Base-by-base conservation (phyloP, 92 coral and sea anemone genomes). In the Umimayanthus chanpuru region DNA sequence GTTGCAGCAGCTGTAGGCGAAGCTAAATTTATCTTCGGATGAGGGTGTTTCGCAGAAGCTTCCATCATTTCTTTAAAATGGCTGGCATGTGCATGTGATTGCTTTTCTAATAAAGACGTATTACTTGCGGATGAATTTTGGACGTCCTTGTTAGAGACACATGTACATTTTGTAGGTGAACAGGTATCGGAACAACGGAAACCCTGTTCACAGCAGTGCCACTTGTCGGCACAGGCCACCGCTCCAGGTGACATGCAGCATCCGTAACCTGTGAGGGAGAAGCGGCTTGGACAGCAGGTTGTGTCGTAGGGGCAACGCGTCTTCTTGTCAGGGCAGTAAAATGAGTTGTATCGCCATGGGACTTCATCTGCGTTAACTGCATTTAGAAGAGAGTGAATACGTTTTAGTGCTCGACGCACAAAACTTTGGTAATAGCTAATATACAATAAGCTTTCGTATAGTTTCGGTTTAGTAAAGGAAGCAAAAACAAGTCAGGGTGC, bases 191-290 rank as follows among this genome's bases (percentile, higher is more conserved):
- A 92, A 73, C 98, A 96, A 14, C 76, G 88, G 30, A 93, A 85
- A 6, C 98, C 98, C 86, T 84, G 73, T 18, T 94, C 93, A 66
- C 98, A 96, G 80, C 97, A 96, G 38, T 96, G 98, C 96, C 97
- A 94, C 64, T 87, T 92, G 76, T 96, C 98, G 0, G 93, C 85
- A 64, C 98, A 96, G 14, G 82, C 77, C 20, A 93, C 94, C 12
- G 98, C 97, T 55, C 90, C 77, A 5, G 92, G 91, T 72, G 90
- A 77, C 91, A 91, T 90, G 73, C 98, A 96, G 25, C 98, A 96
- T 3, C 98, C 98, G 41, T 92, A 93, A 5, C 98, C 98, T 21
- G 96, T 94, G 80, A 94, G 87, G 1, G 97, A 94, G 55, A 94
- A 86, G 77, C 91, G 88, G 75, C 94, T 92, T 68, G 89, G 89